Evolutionary conservation across 1,140 invertebrate genomes (phyloP), one percentile per base, ranked within the genome.

Genomic region (Cheumatopsyche charites): DNA sequence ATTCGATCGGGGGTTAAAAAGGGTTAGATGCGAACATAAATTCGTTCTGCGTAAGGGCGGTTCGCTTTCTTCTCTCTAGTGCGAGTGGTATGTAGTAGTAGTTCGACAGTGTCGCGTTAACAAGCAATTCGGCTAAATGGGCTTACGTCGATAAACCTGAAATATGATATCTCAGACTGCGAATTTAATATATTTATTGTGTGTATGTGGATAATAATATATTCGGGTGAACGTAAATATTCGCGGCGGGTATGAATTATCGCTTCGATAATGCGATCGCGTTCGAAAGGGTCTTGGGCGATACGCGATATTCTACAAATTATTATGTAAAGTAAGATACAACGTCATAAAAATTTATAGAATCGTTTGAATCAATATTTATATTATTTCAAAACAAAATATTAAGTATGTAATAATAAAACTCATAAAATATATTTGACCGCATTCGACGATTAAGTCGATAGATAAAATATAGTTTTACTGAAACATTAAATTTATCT

Each of bases 41-140:
- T 67, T 67, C 23, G n/a, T n/a, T n/a, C n/a, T n/a, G 65, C 36
- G 29, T 36, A 4, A 9, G 29, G 29, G 29, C 29, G 47, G 47
- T 52, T 19, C 19, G 15, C 45, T 23, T 67, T 67, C 43, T 67
- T 67, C 43, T 21, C n/a, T n/a, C n/a, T n/a, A n/a, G n/a, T n/a
- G n/a, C n/a, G n/a, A n/a, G n/a, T n/a, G n/a, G n/a, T n/a, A n/a
- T n/a, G n/a, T n/a, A n/a, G n/a, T 25, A 67, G 43, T 42, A 25
- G 43, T 26, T 36, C 45, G 65, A 41, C 26, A n/a, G 43, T 67
- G 65, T 67, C 65, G 65, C 65, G 43, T 23, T 67, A 67, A 67
- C 65, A 67, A 43, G 65, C 42, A 49, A 67, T 52, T 21, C 65
- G 17, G 45, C 43, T 67, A 67, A 67, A 67, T 67, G 65, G 65